phyloP scores from a whole-genome alignment of 2,113 vertebrate species.

The Bos indicus region DNA sequence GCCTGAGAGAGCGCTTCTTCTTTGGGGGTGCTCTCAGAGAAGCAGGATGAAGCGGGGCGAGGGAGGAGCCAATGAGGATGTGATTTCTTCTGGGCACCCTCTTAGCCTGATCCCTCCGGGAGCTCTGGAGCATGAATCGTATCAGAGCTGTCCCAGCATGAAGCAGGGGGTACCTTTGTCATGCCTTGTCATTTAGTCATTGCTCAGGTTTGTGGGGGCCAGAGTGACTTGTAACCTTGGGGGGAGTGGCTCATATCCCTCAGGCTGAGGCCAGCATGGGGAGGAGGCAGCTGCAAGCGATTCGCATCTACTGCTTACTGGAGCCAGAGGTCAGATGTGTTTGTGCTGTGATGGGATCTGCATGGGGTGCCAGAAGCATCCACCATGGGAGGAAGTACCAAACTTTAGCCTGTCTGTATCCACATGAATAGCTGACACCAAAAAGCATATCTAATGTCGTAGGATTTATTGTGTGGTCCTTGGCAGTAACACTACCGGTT shows the following conservation, averaged over 20 bases:
- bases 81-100: background rate
- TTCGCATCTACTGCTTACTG: background rate
- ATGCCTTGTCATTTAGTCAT: background rate
- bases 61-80: background rate
- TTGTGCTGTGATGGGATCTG: background rate
- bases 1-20: fast-evolving
- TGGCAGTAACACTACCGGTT: background rate
- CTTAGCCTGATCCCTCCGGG: fast-evolving
- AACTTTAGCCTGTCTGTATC: background rate
- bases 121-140: background rate
- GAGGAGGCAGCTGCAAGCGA: too few relatives aligned
- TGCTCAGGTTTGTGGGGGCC: background rate
- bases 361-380: fast-evolving
- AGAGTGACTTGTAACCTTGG: background rate
- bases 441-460: background rate
- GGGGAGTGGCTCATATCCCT: background rate
- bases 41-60: fast-evolving
- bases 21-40: background rate
- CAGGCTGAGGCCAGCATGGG: too few relatives aligned
- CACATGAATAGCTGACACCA: fast-evolving
- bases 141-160: too few relatives aligned
- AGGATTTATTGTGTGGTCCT: background rate
- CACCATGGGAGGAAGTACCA: background rate
- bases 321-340: background rate
- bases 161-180: background rate